Evolutionary conservation across 2,888 invertebrate species (phyloP), one percentile per base, ranked within the genome.

Genomic region (Mythimna impura): DNA sequence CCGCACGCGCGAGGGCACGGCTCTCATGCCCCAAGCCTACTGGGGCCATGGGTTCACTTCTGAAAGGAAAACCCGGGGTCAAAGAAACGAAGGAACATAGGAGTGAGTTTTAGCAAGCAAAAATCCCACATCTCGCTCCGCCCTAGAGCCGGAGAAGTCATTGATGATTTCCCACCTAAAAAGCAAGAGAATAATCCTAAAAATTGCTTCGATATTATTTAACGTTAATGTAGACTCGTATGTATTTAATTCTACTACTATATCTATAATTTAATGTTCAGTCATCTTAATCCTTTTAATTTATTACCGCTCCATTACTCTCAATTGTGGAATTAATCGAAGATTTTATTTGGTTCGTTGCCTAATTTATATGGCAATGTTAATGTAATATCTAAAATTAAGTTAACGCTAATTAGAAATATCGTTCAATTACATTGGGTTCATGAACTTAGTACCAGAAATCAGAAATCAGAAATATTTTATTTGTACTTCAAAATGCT

Each of bases 201-300:
- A n/a, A 40, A 43, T 65, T 40, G 14, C 10, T 73, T 50, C 25
- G n/a, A n/a, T 4, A 9, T 22, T 58, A n/a, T 47, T 60, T 17
- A 17, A 14, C 34, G 10, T 2, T 5, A 30, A 60, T 54, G 2
- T 30, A 40, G 14, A 22, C 5, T 20, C 50, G 12, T 43, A 50
- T 52, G 30, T 64, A n/a, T 40, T 0, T 8, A 50, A 43, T 30
- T 30, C 30, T 1, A 36, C 7, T 22, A 8, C 9, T 36, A 36
- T 36, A 8, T 36, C 1, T 8, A 30, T 30, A 30, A 3, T 57
- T 64, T 57, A 30, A n/a, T 73, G 25, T 63, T 47, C 22, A 50
- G 8, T 73, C 50, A 22, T 54, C 36, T 67, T 50, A 43, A 52
- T 12, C 47, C 34, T 76, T 76, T 76, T 62, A 57, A 62, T 52